These are phyloP conservation scores for Aphis gossypii DNA, from an alignment of 1,140 invertebrate species.

Conservation along the genomic window DNA sequence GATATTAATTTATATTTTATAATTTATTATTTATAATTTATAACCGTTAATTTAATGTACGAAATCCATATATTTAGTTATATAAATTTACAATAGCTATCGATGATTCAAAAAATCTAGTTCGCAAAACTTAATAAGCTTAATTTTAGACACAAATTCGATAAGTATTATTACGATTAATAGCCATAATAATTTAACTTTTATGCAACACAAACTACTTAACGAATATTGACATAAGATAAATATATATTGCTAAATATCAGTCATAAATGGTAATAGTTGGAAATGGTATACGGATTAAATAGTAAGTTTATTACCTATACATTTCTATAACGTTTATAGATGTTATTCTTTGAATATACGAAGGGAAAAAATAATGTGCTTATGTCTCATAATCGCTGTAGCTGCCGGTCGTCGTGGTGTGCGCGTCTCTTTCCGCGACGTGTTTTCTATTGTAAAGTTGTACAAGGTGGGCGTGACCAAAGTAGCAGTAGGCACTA, in stretches of 20 bases:
- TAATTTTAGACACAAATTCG: background rate
- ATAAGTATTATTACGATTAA: background rate
- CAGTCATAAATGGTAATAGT: background rate
- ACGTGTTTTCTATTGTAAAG: slow-evolving; percentile 36
- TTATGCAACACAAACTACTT: background rate
- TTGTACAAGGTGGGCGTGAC: slow-evolving; percentile 46
- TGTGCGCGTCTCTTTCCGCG: background rate
- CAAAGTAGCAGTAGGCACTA: slow-evolving; percentile 22
- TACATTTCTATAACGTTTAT: background rate
- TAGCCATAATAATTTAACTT: background rate
- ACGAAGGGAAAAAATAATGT: background rate
- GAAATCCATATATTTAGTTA: background rate
- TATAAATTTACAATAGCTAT: background rate
- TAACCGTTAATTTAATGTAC: background rate
- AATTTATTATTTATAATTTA: background rate
- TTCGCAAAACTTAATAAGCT: background rate
- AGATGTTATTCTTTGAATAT: background rate
- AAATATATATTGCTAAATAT: background rate
- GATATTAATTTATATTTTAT: background rate
- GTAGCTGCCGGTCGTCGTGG: background rate
- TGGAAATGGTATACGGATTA: too few species aligned
- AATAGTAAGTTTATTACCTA: background rate
- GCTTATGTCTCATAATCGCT: background rate
- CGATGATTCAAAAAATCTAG: background rate
- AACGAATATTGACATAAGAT: background rate